Conservation (phyloP, 2,113 vertebrate species). For the Heptranchias perlo region DNA sequence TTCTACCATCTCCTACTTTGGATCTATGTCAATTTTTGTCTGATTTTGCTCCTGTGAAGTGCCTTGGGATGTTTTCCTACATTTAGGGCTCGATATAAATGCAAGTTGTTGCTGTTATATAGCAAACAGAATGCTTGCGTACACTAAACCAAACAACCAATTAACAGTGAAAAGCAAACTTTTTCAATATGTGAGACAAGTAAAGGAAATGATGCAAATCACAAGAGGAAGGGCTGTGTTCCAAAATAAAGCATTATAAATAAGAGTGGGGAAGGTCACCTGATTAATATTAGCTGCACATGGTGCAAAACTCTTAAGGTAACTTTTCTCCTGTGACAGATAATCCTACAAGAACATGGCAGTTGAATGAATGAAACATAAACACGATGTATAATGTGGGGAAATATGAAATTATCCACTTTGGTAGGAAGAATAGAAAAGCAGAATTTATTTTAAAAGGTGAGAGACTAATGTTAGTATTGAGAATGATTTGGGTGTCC, state of each 20-base stretch:
- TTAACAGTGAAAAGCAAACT: neutral
- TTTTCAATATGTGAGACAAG: neutral
- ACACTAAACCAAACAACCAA: neutral
- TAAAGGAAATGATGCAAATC: neutral
- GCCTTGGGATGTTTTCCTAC: neutral
- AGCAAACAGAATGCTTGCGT: neutral
- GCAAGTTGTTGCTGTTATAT: neutral
- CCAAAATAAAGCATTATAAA: too few relatives aligned
- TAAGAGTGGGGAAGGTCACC: too few relatives aligned
- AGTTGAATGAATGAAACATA: neutral
- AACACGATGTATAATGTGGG: too few relatives aligned
- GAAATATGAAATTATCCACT: too few relatives aligned
- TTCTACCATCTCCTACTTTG: neutral
- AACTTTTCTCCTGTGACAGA: neutral
- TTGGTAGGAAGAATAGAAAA: too few relatives aligned
- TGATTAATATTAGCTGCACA: too few relatives aligned
- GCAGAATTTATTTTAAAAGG: too few relatives aligned
- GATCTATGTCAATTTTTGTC: neutral
- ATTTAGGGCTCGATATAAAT: neutral
- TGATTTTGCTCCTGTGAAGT: neutral
- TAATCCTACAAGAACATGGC: neutral
- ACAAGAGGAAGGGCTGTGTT: neutral
- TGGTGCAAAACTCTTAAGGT: neutral
- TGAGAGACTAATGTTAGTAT: too few relatives aligned
- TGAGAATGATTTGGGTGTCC: too few relatives aligned